Percentiles rank a stretch among this genome's conserved stretches.
Conservation (phyloP, 2,888 invertebrate species). For the Xestia sexstrigata region DNA sequence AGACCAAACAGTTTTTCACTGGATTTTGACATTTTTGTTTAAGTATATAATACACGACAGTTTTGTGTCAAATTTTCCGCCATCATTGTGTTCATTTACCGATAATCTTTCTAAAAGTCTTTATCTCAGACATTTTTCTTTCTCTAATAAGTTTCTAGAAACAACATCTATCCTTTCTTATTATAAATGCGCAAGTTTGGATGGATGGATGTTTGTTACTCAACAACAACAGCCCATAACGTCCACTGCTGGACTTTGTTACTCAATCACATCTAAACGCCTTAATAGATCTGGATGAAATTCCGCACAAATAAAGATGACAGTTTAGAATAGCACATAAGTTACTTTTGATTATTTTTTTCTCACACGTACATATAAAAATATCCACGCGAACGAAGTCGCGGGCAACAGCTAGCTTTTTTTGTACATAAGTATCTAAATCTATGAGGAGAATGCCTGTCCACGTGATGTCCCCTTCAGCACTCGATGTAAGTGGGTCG, state of each 20-base stretch:
- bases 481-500: slow-evolving; percentile 58
- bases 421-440: slow-evolving; percentile 9
- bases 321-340: neutral
- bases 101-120: neutral
- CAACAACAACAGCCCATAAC: too few species aligned
- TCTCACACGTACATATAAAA: neutral
- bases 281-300: neutral
- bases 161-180: neutral
- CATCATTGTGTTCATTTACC: neutral
- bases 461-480: slow-evolving; percentile 50
- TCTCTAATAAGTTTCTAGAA: neutral
- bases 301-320: neutral
- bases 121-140: neutral
- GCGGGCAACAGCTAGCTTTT: neutral
- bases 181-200: too few species aligned
- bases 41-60: too few species aligned
- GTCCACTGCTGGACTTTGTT: too few species aligned
- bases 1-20: neutral
- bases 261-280: neutral
- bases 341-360: neutral
- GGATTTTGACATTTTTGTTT: neutral
- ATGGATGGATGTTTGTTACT: neutral
- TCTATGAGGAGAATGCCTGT: slow-evolving; percentile 35
- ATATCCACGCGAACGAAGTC: neutral
- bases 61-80: neutral